Conservation (phyloP, 1,140 invertebrate genomes). For the Aphidius ervi region DNA sequence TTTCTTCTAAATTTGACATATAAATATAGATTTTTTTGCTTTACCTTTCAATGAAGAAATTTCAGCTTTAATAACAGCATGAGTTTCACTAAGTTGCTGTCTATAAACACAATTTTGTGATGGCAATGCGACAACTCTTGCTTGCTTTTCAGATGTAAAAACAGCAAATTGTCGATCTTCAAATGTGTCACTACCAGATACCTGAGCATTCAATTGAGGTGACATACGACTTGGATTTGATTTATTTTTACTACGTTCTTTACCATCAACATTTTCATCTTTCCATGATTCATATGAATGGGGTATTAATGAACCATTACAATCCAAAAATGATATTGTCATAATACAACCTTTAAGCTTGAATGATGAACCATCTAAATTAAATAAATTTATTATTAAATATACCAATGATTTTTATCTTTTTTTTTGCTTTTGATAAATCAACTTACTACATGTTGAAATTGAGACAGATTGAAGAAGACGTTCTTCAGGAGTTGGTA, state of each 20-base stretch:
- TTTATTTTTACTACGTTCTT: constrained; percentile 55
- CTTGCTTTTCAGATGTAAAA: constrained; percentile 91
- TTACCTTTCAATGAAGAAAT: constrained; percentile 88
- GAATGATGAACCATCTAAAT: constrained; percentile 83
- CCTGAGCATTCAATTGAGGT: constrained; percentile 59
- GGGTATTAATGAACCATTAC: constrained; percentile 81
- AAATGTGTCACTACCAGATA: constrained; percentile 47
- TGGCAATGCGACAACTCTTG: constrained; percentile 87
- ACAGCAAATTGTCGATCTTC: constrained; percentile 89
- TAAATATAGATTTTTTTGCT: neutral
- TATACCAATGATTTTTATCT: constrained; percentile 3
- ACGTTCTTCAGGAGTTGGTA: constrained; percentile 77
- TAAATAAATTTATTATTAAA: constrained; percentile 16
- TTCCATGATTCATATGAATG: constrained; percentile 83
- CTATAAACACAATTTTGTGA: constrained; percentile 89
- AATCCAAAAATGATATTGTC: constrained; percentile 92
- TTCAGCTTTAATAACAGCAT: constrained; percentile 92
- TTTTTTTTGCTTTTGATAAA: constrained; percentile 4
- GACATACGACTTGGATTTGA: constrained; percentile 63
- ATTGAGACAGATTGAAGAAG: constrained; percentile 85
- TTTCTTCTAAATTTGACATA: too few relatives aligned
- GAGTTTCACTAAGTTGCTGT: constrained; percentile 78
- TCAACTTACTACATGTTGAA: constrained; percentile 75
- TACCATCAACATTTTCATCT: constrained; percentile 69
- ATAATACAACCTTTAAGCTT: constrained; percentile 90